phyloP scores from a whole-genome alignment of 1,140 invertebrate genomes.

The Drosophila yakuba region DNA sequence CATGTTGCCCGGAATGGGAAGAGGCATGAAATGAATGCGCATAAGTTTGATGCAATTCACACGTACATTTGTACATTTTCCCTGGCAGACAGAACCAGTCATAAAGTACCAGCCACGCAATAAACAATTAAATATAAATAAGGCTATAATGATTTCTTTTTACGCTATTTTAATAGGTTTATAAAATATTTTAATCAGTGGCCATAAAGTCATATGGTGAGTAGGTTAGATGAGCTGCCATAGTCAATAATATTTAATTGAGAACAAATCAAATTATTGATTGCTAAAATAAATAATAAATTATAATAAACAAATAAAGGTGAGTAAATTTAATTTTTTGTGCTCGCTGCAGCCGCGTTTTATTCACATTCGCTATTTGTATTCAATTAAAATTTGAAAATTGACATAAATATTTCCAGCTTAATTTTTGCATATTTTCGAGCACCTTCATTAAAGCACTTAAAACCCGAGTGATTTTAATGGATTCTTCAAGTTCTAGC shows the following conservation, averaged over 20 bases:
- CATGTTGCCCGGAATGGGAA: conserved; percentile 29
- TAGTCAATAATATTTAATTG: not conserved
- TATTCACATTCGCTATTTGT: too few relatives aligned
- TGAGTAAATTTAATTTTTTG: too few relatives aligned
- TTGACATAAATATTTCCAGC: too few relatives aligned
- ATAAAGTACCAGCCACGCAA: conserved; percentile 35
- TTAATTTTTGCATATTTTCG: not conserved
- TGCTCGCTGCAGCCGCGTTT: too few relatives aligned
- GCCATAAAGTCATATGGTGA: conserved; percentile 7
- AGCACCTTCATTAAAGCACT: not conserved
- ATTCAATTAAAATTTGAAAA: too few relatives aligned
- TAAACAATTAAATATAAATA: conserved; percentile 64
- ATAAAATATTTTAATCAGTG: conserved; percentile 70
- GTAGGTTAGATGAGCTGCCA: not conserved
- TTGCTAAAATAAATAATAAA: too few relatives aligned
- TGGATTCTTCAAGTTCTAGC: too few relatives aligned
- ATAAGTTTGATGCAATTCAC: conserved; percentile 63
- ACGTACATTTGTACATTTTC: not conserved
- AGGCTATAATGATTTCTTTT: conserved; percentile 46
- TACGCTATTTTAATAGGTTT: conserved; percentile 68
- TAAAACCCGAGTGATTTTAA: not conserved
- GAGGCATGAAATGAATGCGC: conserved; percentile 65
- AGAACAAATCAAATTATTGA: too few relatives aligned
- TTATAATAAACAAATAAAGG: too few relatives aligned
- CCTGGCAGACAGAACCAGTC: conserved; percentile 4